These are phyloP conservation scores for Napeogenes sylphis DNA, from an alignment of 2,888 invertebrate genomes.

Conservation along the genomic window DNA sequence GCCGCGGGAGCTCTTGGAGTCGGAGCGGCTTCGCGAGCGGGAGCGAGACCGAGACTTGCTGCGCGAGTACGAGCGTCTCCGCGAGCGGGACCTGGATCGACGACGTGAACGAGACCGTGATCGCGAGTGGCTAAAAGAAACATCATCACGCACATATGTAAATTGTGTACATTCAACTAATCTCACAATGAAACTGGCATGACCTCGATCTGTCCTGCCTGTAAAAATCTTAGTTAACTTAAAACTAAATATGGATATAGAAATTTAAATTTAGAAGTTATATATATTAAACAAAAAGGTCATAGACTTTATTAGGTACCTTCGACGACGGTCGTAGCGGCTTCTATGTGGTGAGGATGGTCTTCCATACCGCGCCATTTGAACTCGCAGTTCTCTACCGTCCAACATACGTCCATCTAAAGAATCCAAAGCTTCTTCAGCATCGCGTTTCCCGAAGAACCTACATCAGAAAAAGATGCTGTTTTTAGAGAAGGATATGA, in stretches of 20 bases:
- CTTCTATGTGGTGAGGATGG: slow-evolving; percentile 92
- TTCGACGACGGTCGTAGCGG: slow-evolving; percentile 82
- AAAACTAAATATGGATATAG: background rate
- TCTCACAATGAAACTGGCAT: slow-evolving; percentile 4
- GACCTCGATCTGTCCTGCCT: background rate
- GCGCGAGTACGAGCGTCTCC: slow-evolving; percentile 81
- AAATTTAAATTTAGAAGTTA: too few species aligned
- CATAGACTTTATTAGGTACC: slow-evolving; percentile 40
- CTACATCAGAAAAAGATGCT: slow-evolving; percentile 57
- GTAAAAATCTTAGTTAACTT: slow-evolving; percentile 21
- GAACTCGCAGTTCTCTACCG: slow-evolving; percentile 97
- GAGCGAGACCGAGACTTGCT: slow-evolving; percentile 86
- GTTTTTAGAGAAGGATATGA: slow-evolving; percentile 14
- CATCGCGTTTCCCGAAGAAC: slow-evolving; percentile 97
- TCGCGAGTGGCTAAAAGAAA: slow-evolving; percentile 72
- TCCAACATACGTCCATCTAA: slow-evolving; percentile 98
- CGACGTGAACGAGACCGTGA: slow-evolving; percentile 77
- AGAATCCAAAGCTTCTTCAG: slow-evolving; percentile 97
- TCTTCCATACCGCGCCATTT: slow-evolving; percentile 98
- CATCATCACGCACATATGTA: slow-evolving; percentile 43
- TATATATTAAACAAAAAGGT: too few species aligned
- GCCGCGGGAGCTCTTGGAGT: slow-evolving; percentile 79
- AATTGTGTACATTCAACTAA: slow-evolving; percentile 7
- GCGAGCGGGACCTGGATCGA: slow-evolving; percentile 81
- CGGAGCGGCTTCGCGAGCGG: slow-evolving; percentile 82